phyloP scores from a whole-genome alignment of 1,140 invertebrate species.

The Rhagoletis pomonella region DNA sequence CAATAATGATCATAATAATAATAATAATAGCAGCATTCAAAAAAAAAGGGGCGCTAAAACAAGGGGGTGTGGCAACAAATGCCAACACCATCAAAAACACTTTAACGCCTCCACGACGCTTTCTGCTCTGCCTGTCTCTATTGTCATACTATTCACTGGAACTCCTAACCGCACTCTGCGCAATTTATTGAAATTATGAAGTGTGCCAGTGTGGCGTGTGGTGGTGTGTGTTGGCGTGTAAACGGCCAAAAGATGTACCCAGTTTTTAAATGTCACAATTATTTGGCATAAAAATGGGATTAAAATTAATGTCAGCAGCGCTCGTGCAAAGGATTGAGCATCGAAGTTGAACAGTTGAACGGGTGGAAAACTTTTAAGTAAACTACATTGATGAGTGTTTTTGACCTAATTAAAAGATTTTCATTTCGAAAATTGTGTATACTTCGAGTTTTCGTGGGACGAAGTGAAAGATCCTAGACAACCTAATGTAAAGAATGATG shows the following conservation, averaged over 20 bases:
- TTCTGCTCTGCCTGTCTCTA: not conserved
- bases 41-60: not conserved
- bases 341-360: not conserved
- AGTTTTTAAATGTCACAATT: conserved; percentile 49
- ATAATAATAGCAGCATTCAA: not conserved
- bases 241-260: not conserved
- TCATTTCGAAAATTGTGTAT: not conserved
- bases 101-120: not conserved
- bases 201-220: not conserved
- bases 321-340: not conserved
- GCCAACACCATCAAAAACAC: conserved; percentile 19
- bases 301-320: conserved; percentile 50
- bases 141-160: too few relatives aligned
- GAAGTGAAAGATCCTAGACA: too few relatives aligned
- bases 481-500: too few relatives aligned
- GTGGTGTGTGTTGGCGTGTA: not conserved
- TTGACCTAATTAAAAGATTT: conserved; percentile 45
- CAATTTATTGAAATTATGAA: not conserved
- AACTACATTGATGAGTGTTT: conserved; percentile 25
- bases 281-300: conserved; percentile 47
- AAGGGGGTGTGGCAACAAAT: conserved; percentile 20
- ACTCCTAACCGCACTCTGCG: not conserved
- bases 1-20: not conserved
- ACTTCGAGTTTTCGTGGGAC: too few relatives aligned
- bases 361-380: conserved; percentile 8